phyloP scores from a whole-genome alignment of 2,888 invertebrate genomes.

The Onthophagus sagittarius region DNA sequence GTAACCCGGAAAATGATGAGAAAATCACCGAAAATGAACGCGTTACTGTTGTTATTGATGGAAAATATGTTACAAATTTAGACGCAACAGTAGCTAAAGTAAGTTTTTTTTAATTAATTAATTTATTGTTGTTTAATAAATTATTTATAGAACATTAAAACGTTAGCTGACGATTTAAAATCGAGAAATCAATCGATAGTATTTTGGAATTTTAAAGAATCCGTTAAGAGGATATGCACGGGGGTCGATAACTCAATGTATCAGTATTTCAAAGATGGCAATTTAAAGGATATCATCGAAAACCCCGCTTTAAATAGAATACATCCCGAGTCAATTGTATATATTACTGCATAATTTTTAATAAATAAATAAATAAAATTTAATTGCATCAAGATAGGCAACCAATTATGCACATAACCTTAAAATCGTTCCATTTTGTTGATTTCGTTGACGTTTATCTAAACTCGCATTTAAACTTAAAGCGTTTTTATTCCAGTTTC shows the following conservation, averaged over 20 bases:
- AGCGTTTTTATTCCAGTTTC: neutral
- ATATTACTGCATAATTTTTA: slow-evolving; percentile 13
- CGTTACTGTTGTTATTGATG: slow-evolving; percentile 47
- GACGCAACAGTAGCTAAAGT: slow-evolving; percentile 62
- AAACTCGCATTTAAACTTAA: neutral
- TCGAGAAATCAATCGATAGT: slow-evolving; percentile 50
- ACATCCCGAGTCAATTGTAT: slow-evolving; percentile 19
- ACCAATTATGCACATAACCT: too few species aligned
- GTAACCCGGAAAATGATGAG: slow-evolving; percentile 28
- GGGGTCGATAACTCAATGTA: slow-evolving; percentile 36
- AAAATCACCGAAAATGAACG: neutral
- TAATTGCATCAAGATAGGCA: too few species aligned
- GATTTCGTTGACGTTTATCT: too few species aligned
- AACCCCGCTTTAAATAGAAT: slow-evolving; percentile 22
- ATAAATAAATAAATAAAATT: neutral
- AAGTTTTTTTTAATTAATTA: slow-evolving; percentile 29
- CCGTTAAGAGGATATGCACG: slow-evolving; percentile 43
- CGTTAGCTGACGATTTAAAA: slow-evolving; percentile 53
- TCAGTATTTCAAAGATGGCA: slow-evolving; percentile 36
- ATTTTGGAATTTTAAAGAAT: slow-evolving; percentile 50
- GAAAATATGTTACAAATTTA: slow-evolving; percentile 55
- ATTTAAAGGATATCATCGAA: slow-evolving; percentile 35
- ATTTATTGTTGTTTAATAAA: neutral
- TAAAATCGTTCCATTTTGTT: too few species aligned
- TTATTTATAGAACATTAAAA: slow-evolving; percentile 51